These are phyloP conservation scores for Lytechinus pictus DNA, from an alignment of 35 echinoderm and acorn worm species.

Conservation along the genomic window DNA sequence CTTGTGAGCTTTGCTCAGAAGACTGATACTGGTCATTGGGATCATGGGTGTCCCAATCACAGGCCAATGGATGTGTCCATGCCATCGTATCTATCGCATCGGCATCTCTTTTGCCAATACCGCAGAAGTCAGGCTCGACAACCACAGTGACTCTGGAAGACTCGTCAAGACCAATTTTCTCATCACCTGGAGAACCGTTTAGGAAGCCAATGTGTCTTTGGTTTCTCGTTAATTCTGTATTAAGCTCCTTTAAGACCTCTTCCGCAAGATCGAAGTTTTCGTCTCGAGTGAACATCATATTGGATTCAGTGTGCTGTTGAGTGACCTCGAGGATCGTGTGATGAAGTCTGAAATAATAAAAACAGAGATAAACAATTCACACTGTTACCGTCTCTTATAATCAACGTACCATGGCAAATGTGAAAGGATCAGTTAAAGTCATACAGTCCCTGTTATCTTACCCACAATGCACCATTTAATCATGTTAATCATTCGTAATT, in stretches of 20 bases:
- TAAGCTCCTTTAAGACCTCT: background rate
- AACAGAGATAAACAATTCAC: background rate
- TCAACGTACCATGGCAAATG: too few relatives aligned
- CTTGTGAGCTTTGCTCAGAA: background rate
- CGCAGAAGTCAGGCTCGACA: background rate
- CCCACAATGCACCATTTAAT: too few relatives aligned
- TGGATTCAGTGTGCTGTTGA: background rate
- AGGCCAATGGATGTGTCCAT: background rate
- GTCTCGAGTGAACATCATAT: background rate
- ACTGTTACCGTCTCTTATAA: too few relatives aligned
- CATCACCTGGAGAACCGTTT: background rate
- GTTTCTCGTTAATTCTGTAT: background rate
- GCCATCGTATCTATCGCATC: background rate
- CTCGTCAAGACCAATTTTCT: background rate
- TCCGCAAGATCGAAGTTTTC: background rate
- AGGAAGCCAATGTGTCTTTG: background rate
- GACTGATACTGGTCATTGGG: background rate
- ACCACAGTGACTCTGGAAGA: background rate
- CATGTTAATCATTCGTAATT: too few relatives aligned
- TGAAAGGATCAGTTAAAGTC: too few relatives aligned
- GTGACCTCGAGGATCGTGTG: background rate
- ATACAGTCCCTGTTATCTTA: too few relatives aligned
- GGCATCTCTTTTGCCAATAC: background rate
- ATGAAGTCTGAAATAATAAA: background rate
- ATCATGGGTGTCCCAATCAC: background rate